Evolutionary conservation across 1,140 invertebrate genomes (phyloP), one percentile per base, ranked within the genome.

Genomic region (Anagrus nilaparvatae): DNA sequence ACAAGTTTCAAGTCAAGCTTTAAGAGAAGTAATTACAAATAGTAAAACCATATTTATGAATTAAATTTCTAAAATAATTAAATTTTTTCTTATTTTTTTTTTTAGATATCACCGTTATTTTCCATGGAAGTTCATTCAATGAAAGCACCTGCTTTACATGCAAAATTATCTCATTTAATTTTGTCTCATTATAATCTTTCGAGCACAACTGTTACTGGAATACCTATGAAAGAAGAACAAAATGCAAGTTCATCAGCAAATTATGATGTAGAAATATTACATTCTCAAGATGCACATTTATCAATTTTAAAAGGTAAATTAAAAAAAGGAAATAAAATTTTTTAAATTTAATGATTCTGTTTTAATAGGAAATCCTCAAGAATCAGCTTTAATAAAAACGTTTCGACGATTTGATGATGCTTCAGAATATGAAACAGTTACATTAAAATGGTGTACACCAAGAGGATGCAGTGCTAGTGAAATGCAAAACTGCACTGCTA

Each of bases 151-250:
- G 58, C 67, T n/a, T 63, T 73, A 27, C 65, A 64, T 48, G 60
- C 60, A 41, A 81, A 87, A 53, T 61, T 90, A 8, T 81, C 82
- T 0, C 74, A 83, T 36, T 60, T 88, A 2, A 84, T 87, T 40
- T 61, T 87, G 42, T 76, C 78, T 6, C 93, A 97, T 64, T 97
- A 94, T 55, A 78, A 87, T 59, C 67, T 98, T n/a, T 83, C 90
- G 1, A 92, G 86, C 38, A 97, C 94, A 10, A 96, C 91, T 1
- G 92, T 98, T 0, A 97, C 92, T 18, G 93, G 92, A 20, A 98
- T 98, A 55, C 94, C 93, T 4, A 98, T 98, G 94, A 98, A 98
- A 72, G 94, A 98, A 70, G 94, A 98, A 69, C 93, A 97, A 71
- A 97, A 97, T 69, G 91, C 94, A 1, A 92, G 85, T 63, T 95